Evolutionary conservation across 2,797 vertebrate genomes (phyloP).

Genomic region (Gobio occitaniae): DNA sequence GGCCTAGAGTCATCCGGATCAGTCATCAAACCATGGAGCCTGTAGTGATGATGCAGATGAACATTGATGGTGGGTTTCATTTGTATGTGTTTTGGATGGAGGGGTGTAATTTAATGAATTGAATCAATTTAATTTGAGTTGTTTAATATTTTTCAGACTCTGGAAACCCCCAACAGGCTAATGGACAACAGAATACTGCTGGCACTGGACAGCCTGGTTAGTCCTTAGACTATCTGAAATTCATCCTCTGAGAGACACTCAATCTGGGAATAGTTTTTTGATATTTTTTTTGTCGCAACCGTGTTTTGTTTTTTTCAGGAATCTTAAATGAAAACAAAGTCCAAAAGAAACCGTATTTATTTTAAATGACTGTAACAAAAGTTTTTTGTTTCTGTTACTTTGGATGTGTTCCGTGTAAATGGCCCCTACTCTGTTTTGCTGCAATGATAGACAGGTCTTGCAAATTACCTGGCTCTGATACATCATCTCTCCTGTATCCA

Average conservation of each 20-base stretch:
- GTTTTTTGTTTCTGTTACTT: too few relatives aligned
- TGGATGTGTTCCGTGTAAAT: too few relatives aligned
- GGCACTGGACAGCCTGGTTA: constrained; percentile 75
- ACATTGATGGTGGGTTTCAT: constrained; percentile 86
- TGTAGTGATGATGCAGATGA: constrained; percentile 97
- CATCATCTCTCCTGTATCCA: too few relatives aligned
- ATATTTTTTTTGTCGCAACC: too few relatives aligned
- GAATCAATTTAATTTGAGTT: not conserved
- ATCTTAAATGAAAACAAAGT: not conserved
- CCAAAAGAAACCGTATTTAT: not conserved
- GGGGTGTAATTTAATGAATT: not conserved
- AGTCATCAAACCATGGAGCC: constrained; percentile 92
- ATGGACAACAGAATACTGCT: constrained; percentile 71
- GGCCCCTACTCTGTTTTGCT: too few relatives aligned
- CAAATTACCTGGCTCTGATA: too few relatives aligned
- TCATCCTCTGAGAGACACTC: not conserved
- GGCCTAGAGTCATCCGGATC: constrained; percentile 90
- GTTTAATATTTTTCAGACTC: constrained; percentile 65
- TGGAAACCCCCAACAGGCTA: constrained; percentile 65
- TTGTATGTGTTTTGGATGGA: not conserved
- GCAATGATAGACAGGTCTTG: too few relatives aligned
- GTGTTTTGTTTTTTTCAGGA: too few relatives aligned
- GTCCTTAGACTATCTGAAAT: constrained; percentile 7
- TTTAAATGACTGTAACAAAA: not conserved
- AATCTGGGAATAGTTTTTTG: not conserved